Evolutionary conservation across 2,888 invertebrate species (phyloP), one percentile per base, ranked within the genome.

Genomic region (Acleris literana): DNA sequence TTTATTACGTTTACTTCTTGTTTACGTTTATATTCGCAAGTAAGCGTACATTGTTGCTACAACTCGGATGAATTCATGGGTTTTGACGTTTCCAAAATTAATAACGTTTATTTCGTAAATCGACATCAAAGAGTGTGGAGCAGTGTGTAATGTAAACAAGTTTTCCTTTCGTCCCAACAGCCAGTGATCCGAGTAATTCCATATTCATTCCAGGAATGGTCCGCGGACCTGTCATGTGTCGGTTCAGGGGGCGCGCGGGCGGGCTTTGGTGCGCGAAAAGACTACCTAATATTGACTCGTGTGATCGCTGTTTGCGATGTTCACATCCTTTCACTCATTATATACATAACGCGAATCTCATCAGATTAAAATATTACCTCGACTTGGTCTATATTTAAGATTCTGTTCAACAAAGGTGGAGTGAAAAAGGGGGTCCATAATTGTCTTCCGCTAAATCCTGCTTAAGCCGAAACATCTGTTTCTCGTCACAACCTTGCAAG

Each of bases 151-250:
- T 65, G 70, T 69, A 75, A 79, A 81, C 74, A 77, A 70, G 71
- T 71, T 70, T 65, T 68, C 74, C 71, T 74, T 71, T 72, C 71
- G 70, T 73, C 64, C 70, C 69, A 67, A 39, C 44, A 66, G 64
- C 73, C 69, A 70, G 68, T 70, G 76, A 76, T 74, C 76, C 74
- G 74, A 64, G 74, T 78, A 75, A 81, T 81, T 78, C 76, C 72
- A 74, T 79, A 82, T 81, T 79, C 78, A 82, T 81, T 79, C 78
- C 75, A 70, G 69, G 77, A 71, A 60, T 71, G 72, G 62, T 75
- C 73, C 72, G 58, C 64, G 69, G 64, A 75, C 74, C 72, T 75
- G 79, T 76, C 78, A 77, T 72, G 73, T 76, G 72, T 74, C 72
- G 68, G 68, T 58, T 33, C 46, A 56, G 43, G 63, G 62, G 49